Evolutionary conservation across 2,113 vertebrate genomes (phyloP).

Genomic region (Podarcis raffonei): DNA sequence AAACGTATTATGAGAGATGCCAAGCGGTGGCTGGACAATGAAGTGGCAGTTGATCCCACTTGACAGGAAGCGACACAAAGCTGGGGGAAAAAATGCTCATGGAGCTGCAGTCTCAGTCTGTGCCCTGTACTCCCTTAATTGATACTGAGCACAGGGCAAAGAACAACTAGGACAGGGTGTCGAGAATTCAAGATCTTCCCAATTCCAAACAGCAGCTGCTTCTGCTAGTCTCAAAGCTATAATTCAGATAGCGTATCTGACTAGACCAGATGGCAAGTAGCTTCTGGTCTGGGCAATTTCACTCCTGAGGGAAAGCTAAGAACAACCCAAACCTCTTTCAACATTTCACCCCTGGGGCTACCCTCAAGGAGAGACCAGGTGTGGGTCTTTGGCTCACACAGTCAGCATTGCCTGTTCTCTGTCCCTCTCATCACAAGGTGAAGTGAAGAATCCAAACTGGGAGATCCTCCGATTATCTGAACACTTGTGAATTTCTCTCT

Average conservation of each 20-base stretch:
- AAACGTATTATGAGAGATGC: neutral
- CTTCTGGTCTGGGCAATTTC: neutral
- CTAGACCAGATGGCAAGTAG: neutral
- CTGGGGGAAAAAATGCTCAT: neutral
- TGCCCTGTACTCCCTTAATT: neutral
- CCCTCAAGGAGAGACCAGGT: neutral
- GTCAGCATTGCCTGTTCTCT: neutral
- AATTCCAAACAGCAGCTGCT: neutral
- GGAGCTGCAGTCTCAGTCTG: neutral
- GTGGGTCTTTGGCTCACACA: neutral
- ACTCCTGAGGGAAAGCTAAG: neutral
- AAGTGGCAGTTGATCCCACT: conserved; percentile 12
- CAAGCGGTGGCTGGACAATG: neutral
- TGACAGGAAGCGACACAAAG: neutral
- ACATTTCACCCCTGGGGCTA: neutral
- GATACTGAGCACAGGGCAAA: neutral
- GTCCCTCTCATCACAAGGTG: neutral
- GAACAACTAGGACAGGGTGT: neutral
- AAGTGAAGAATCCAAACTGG: neutral
- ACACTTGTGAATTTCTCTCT: no score
- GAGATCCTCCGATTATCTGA: neutral
- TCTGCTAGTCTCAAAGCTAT: neutral
- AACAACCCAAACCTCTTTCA: no score
- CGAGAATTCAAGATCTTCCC: neutral
- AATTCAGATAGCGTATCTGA: neutral